Evolutionary conservation across 35 echinoderm and acorn worm species (phyloP), one percentile per base, ranked within the genome.

Genomic region (Patiria miniata): DNA sequence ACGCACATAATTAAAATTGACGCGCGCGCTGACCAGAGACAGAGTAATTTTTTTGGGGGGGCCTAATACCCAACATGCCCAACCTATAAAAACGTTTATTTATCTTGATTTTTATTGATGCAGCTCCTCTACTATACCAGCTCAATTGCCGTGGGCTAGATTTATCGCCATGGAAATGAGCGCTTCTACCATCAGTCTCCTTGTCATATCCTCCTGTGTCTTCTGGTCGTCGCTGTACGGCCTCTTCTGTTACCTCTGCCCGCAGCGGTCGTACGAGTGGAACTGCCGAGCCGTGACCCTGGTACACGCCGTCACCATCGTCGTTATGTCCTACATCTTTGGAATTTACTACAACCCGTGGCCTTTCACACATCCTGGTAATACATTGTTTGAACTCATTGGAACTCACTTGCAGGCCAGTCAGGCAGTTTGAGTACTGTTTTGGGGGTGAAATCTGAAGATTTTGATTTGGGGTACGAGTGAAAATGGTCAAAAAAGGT

Each of bases 331-430:
- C 19, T 93, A 83, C 53, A 47, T 91, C 47, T 97, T 93, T 93
- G 95, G 95, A 33, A 65, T 97, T 15, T 87, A 87, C 54, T 97
- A 93, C 83, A 97, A 97, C 58, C 95, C 95, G 17, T 97, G 95
- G 95, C 83, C 87, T 0, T 93, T 97, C 50, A 97, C 95, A 32
- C 82, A 97, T 88, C 87, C 95, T 68, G 95, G 95, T 97, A 55
- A 91, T 80, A 23, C 0, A 54, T 8, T 6, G 26, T 33, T 8
- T 78, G 22, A 2, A 80, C 19, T 36, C 4, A 47, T 4, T 12
- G 12, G 42, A 47, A 47, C 12, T 47, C 42, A 47, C 4, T 6
- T 47, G 12, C 4, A 6, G 42, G 12, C 42, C 42, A 47, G 12
- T 47, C 42, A 6, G n/a, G n/a, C n/a, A n/a, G n/a, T n/a, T n/a